These are phyloP conservation scores for Rhopalosiphum maidis DNA, from an alignment of 1,140 invertebrate species.

Conservation along the genomic window DNA sequence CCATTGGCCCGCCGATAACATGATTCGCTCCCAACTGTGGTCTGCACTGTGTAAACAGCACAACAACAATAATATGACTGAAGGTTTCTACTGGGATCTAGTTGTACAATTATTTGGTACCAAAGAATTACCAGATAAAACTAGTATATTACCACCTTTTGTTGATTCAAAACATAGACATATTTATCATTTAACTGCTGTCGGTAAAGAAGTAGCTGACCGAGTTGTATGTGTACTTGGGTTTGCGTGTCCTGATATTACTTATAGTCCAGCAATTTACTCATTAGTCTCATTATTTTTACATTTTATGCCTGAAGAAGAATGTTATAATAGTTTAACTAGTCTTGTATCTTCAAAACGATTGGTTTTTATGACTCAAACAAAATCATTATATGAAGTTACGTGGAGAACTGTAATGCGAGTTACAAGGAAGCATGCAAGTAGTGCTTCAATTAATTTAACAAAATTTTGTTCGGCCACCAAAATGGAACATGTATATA, in stretches of 20 bases:
- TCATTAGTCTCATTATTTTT: conserved; percentile 87
- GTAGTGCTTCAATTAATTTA: conserved; percentile 85
- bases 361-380: conserved; percentile 92
- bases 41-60: conserved; percentile 82
- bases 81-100: conserved; percentile 90
- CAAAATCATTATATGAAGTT: conserved; percentile 89
- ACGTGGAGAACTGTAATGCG: conserved; percentile 92
- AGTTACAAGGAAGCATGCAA: conserved; percentile 93
- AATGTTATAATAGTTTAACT: conserved; percentile 91
- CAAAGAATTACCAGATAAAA: conserved; percentile 83
- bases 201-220: conserved; percentile 82
- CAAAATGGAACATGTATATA: conserved; percentile 74
- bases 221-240: conserved; percentile 87
- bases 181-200: conserved; percentile 82
- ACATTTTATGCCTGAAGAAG: conserved; percentile 93
- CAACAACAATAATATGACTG: conserved; percentile 75
- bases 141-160: conserved; percentile 86
- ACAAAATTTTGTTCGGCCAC: conserved; percentile 72
- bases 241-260: conserved; percentile 92
- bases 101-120: conserved; percentile 89
- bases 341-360: conserved; percentile 85
- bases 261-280: conserved; percentile 89
- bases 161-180: conserved; percentile 86
- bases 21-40: conserved; percentile 82
- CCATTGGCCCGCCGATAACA: conserved; percentile 80